Conservation (phyloP, 2,888 invertebrate species). For the Agrypnus murinus region DNA sequence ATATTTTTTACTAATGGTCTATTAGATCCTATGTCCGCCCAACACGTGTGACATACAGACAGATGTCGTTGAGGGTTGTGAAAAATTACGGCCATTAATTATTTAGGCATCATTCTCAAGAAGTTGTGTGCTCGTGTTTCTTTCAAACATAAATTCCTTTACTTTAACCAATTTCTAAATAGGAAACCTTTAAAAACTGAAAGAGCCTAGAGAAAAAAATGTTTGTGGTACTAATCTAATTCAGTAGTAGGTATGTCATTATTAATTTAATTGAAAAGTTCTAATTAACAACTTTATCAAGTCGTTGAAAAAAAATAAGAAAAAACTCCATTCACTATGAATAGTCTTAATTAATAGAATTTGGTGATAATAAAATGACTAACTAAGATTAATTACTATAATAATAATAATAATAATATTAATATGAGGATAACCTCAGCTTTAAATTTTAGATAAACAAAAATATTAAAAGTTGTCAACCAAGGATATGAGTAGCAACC, state of each 20-base stretch:
- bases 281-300: constrained; percentile 22
- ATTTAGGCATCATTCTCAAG: constrained; percentile 56
- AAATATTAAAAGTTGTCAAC: constrained; percentile 1
- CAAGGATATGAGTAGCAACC: constrained; percentile 10
- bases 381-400: constrained; percentile 26
- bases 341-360: constrained; percentile 19
- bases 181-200: background rate
- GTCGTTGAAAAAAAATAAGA: constrained; percentile 4
- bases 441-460: constrained; percentile 5
- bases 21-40: constrained; percentile 65
- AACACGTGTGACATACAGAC: constrained; percentile 64
- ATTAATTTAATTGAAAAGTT: background rate
- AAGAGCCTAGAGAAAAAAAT: background rate
- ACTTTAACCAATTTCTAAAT: background rate
- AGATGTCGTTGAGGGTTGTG: constrained; percentile 66
- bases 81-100: constrained; percentile 69
- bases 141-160: background rate
- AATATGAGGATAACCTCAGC: constrained; percentile 4
- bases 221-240: too few species aligned
- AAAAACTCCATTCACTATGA: constrained; percentile 9
- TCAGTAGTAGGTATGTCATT: too few species aligned
- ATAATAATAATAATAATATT: constrained; percentile 18
- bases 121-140: constrained; percentile 38
- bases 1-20: constrained; percentile 63
- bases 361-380: constrained; percentile 24